A percentile compares a stretch with the other conserved stretches of the same genome.
phyloP scores from a whole-genome alignment of 1,140 invertebrate species.

The Dolichoris vasculosae region DNA sequence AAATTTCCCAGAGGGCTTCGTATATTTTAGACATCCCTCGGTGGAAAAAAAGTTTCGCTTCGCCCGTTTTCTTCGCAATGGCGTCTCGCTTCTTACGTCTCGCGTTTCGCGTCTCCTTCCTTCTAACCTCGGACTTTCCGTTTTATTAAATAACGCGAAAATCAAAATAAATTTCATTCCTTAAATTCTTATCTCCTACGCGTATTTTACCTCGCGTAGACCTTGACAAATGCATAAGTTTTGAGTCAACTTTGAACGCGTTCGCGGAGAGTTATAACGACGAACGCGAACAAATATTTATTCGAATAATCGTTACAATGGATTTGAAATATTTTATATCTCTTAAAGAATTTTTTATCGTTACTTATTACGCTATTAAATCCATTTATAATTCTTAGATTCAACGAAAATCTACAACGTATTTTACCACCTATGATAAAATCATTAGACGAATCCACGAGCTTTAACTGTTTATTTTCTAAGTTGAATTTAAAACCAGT shows the following conservation, averaged over 20 bases:
- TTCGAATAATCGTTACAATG: neutral
- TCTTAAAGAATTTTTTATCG: neutral
- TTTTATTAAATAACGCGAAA: neutral
- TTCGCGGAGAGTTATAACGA: neutral
- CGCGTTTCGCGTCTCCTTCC: neutral
- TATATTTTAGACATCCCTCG: constrained; percentile 58
- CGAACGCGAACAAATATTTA: neutral
- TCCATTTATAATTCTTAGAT: neutral
- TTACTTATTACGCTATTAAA: neutral
- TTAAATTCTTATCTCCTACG: neutral
- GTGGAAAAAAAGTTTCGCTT: constrained; percentile 58
- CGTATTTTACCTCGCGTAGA: neutral
- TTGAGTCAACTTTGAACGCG: neutral
- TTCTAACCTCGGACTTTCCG: neutral
- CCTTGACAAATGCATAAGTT: neutral
- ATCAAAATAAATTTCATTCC: neutral
- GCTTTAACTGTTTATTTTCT: neutral
- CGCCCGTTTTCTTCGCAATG: constrained; percentile 54
- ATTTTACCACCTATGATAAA: constrained; percentile 18
- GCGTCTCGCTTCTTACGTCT: constrained; percentile 40
- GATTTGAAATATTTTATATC: neutral
- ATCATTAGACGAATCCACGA: constrained; percentile 16
- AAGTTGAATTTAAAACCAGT: neutral
- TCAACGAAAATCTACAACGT: neutral
- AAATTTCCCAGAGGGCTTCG: constrained; percentile 65